A percentile compares a stretch with the other conserved stretches of the same genome.
phyloP scores from a whole-genome alignment of 2,113 vertebrate species.

The Clarias magur region DNA sequence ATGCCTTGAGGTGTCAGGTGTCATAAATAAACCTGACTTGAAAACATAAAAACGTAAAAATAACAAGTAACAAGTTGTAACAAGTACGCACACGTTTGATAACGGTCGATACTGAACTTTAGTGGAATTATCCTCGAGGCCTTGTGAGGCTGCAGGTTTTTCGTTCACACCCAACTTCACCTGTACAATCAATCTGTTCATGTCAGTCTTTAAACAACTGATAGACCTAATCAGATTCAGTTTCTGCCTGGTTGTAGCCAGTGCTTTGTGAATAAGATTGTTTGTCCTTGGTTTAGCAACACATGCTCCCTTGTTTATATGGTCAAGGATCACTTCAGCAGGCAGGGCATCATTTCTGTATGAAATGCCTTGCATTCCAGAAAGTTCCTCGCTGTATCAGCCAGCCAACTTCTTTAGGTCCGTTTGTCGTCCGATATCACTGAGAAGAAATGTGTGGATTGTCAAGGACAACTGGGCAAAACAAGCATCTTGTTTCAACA shows the following conservation, averaged over 20 bases:
- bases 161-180: neutral
- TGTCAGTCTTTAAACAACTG: neutral
- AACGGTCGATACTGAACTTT: neutral
- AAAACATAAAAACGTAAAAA: neutral
- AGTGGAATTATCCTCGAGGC: neutral
- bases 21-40: neutral
- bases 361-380: neutral
- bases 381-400: conserved; percentile 30
- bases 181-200: neutral
- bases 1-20: neutral
- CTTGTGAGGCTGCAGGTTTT: neutral
- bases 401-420: neutral
- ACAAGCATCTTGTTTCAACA: conserved; percentile 40
- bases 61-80: too few relatives aligned
- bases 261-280: neutral
- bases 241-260: neutral
- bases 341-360: neutral
- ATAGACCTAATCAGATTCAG: neutral
- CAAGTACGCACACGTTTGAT: neutral
- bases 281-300: neutral
- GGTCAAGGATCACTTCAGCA: neutral
- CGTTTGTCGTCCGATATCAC: conserved; percentile 30
- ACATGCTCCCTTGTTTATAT: neutral
- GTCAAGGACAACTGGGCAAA: conserved; percentile 37
- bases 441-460: conserved; percentile 29